Conservation (phyloP, 2,113 vertebrate species). For the Xiphorhynchus elegans region DNA sequence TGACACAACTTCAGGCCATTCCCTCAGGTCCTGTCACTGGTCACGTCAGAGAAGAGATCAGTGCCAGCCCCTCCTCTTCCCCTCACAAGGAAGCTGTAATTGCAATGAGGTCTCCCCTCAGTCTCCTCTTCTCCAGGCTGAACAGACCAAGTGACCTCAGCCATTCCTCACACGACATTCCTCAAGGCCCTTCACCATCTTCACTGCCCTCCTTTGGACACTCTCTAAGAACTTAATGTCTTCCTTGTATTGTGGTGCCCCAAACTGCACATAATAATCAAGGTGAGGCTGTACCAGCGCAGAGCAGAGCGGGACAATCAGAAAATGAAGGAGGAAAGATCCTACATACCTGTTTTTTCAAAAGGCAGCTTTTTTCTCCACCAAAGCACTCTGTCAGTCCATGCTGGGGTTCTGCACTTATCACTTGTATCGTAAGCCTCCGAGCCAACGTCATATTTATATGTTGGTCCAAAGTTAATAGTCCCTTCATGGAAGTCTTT, state of each 20-base stretch:
- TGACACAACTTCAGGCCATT: background rate
- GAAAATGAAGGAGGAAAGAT: background rate
- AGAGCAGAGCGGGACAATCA: background rate
- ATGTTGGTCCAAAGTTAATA: slow-evolving; percentile 83
- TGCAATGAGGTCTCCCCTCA: background rate
- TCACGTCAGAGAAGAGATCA: background rate
- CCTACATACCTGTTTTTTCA: slow-evolving; percentile 73
- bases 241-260: background rate
- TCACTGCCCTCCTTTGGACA: background rate
- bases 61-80: background rate
- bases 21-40: background rate
- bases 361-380: slow-evolving; percentile 79
- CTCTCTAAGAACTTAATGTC: background rate
- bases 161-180: background rate
- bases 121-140: background rate
- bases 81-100: background rate
- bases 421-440: slow-evolving; percentile 84
- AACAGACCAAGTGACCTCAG: background rate
- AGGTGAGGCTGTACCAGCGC: background rate
- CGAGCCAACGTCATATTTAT: slow-evolving; percentile 82
- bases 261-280: background rate
- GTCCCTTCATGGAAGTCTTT: slow-evolving; percentile 83
- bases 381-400: slow-evolving; percentile 85
- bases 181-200: background rate
- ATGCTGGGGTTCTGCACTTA: slow-evolving; percentile 83